phyloP scores from a whole-genome alignment of 2,888 invertebrate genomes.

The Watsonalla binaria region DNA sequence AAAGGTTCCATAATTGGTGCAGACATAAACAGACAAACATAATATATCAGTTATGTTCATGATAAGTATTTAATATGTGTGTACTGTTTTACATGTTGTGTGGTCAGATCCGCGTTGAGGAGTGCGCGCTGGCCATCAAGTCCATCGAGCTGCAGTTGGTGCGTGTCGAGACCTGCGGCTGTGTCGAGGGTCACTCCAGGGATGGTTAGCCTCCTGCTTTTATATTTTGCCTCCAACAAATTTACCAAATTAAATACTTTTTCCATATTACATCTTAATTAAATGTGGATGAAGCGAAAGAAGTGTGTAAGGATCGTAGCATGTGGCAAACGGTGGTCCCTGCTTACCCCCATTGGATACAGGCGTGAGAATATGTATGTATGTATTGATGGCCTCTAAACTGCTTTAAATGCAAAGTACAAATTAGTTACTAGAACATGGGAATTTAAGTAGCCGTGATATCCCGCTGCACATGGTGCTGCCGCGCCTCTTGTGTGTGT shows the following conservation, averaged over 20 bases:
- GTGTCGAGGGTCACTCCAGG: conserved; percentile 93
- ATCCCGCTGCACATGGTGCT: conserved; percentile 95
- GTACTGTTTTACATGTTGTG: not conserved
- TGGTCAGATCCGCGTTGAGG: conserved; percentile 84
- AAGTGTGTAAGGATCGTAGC: too few species aligned
- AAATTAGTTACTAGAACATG: too few species aligned
- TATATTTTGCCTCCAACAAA: not conserved
- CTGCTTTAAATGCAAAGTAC: too few species aligned
- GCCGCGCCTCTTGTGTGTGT: conserved; percentile 82
- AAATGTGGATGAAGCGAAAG: too few species aligned
- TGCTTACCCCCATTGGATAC: too few species aligned
- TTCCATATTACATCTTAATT: too few species aligned
- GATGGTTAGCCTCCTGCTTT: conserved; percentile 81
- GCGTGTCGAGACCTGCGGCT: conserved; percentile 96
- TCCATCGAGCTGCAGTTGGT: conserved; percentile 97
- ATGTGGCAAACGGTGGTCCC: too few species aligned
- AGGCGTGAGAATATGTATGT: too few species aligned
- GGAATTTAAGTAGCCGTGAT: too few species aligned
- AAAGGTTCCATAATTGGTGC: too few species aligned
- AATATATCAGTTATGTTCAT: not conserved
- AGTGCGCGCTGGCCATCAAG: conserved; percentile 90
- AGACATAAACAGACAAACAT: too few species aligned
- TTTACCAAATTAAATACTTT: not conserved
- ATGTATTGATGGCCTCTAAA: not conserved
- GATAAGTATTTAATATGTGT: too few species aligned